These are phyloP conservation scores for Trochalopteron elliotii DNA, from an alignment of 2,113 vertebrate genomes.

Conservation along the genomic window DNA sequence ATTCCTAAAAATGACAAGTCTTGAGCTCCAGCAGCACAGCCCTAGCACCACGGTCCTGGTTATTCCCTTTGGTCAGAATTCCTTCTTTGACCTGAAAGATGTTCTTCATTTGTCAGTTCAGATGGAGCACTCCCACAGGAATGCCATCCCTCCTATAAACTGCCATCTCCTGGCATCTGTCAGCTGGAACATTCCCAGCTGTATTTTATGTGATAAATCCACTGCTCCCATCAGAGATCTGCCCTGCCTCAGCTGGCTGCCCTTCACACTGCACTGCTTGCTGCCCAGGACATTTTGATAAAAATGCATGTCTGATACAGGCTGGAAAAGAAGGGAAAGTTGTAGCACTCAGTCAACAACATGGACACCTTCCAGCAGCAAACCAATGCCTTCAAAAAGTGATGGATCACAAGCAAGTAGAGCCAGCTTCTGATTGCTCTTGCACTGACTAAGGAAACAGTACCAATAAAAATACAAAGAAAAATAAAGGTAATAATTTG, in stretches of 20 bases:
- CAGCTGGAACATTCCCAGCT: conserved; percentile 7
- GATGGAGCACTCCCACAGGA: not conserved
- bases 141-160: not conserved
- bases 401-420: not conserved
- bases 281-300: not conserved
- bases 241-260: not conserved
- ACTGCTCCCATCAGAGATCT: not conserved
- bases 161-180: not conserved
- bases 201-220: not conserved
- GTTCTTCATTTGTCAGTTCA: not conserved
- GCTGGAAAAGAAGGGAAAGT: not conserved
- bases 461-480: rapidly evolving
- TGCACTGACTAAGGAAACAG: not conserved
- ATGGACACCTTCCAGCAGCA: not conserved
- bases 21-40: not conserved
- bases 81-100: not conserved
- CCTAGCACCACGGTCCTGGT: not conserved
- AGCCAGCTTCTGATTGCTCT: not conserved
- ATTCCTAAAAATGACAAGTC: not conserved
- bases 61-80: not conserved
- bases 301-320: not conserved
- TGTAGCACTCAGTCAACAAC: not conserved
- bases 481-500: not conserved
- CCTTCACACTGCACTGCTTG: not conserved
- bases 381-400: not conserved